phyloP scores from a whole-genome alignment of 1,140 invertebrate genomes.

The Chelonus insularis region DNA sequence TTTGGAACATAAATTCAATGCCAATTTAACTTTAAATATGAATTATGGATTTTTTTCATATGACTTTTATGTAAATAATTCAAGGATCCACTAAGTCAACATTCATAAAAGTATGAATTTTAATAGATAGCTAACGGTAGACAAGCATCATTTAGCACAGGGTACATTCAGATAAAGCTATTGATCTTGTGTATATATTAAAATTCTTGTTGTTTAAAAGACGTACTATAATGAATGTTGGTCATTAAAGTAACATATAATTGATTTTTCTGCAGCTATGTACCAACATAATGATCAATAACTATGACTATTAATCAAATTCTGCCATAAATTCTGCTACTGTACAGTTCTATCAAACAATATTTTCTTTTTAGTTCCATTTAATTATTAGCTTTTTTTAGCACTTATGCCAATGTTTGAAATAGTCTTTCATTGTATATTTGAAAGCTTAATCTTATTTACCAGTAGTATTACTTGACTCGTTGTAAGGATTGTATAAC shows the following conservation, averaged over 20 bases:
- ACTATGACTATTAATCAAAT: too few relatives aligned
- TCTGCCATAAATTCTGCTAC: not conserved
- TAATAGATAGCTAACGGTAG: not conserved
- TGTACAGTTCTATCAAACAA: not conserved
- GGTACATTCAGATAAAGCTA: constrained; percentile 17
- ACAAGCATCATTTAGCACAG: constrained; percentile 5
- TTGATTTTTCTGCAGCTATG: constrained; percentile 16
- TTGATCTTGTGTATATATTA: constrained; percentile 15
- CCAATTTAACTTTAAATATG: too few relatives aligned
- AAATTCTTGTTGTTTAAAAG: not conserved
- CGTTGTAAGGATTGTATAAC: constrained; percentile 24
- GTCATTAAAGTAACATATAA: constrained; percentile 21
- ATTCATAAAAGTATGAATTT: not conserved
- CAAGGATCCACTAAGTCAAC: too few relatives aligned
- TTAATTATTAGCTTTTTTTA: not conserved
- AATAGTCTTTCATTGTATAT: not conserved
- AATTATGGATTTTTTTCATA: too few relatives aligned
- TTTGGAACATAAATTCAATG: too few relatives aligned
- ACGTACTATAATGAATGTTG: constrained; percentile 10
- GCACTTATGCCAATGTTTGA: not conserved
- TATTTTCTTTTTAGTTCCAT: not conserved
- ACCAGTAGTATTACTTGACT: too few relatives aligned
- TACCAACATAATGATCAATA: not conserved
- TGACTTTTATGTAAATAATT: too few relatives aligned
- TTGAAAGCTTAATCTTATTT: constrained; percentile 25